Base-by-base conservation (phyloP, 2,888 invertebrate species). In the Candidula unifasciata region DNA sequence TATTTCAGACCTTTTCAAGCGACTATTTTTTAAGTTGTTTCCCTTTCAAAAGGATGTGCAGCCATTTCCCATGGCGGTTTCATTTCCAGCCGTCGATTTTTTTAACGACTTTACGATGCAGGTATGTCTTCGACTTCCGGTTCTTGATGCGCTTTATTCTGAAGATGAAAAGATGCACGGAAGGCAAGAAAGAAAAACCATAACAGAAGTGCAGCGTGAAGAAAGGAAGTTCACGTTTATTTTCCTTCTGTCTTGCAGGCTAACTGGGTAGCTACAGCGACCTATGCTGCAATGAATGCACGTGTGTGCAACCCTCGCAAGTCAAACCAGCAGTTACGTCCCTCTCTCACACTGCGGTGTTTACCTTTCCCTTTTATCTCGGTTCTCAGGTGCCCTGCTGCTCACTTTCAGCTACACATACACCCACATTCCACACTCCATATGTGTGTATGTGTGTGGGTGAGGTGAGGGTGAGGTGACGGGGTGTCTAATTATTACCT, bases 121-220 rank as follows among this genome's bases (percentile, higher is more conserved):
- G 74, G 74, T 74, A 74, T 54, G 54, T 74, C 13, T 54, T 54
- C 52, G 52, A 74, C 74, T 74, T 74, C 74, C 74, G 74, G 74
- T 74, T 24, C 74, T 54, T 74, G 54, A 54, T 74, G 74, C 30
- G 54, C 54, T 74, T 27, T 33, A 30, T 54, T 74, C 54, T 74
- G 54, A 30, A 54, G 30, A 52, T 74, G 27, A 30, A 74, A 74
- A 52, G 54, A 54, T 74, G 74, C 30, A 54, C 30, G 74, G 54
- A 74, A 74, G 18, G 27, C 44, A 27, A 73, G 13, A 44, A 16
- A 27, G 54, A 54, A 33, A 74, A 18, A 30, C n/a, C 21, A 60
- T 21, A 60, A 60, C 16, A 30, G 74, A 24, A 54, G 54, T 18
- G 30, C 60, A 68, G 16, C 35, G 37, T 24, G n/a, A 73, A 37